Base-by-base conservation (phyloP, 1,140 invertebrate genomes). In the Melitaea cinxia region DNA sequence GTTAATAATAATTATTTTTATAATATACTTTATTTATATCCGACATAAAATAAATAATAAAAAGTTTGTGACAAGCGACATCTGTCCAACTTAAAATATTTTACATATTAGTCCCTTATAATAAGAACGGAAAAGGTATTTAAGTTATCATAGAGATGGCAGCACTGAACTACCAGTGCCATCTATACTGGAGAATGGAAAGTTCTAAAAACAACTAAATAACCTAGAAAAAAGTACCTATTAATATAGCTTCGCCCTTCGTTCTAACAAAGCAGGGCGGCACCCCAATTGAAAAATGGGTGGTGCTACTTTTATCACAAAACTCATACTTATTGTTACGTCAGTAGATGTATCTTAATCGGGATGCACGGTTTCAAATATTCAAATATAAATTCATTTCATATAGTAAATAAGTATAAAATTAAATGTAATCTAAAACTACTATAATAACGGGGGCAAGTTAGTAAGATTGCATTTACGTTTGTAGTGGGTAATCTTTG, bases 261-360 rank as follows among this genome's bases (percentile, higher is more conserved):
- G 9, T 49, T 47, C 39, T 56, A 35, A 66, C 33, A 49, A 28
- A 54, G 62, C 65, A 65, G 75, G 72, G 73, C 58, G 63, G 70
- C 60, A 58, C 70, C 70, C 70, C 59, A 54, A 42, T 63, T 39
- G 33, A 28, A 64, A 60, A 64, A 47, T 42, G 59, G 65, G 65
- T 67, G 65, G 58, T 65, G 19, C 62, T 39, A 56, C 23, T 63
- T 62, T 56, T 28, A 57, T 21, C 4, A 0, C 24, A 12, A 26
- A 19, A 53, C 39, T 9, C n/a, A 33, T 6, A 15, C 37, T 17
- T 28, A 14, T 37, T 54, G 28, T 21, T 54, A 33, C 12, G 9
- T n/a, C n/a, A n/a, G n/a, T n/a, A n/a, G n/a, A n/a, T n/a, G n/a
- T n/a, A n/a, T n/a, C n/a, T n/a, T n/a, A n/a, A n/a, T n/a, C n/a